Evolutionary conservation across 2,888 invertebrate species (phyloP).

Genomic region (Drosophila multiciliata): DNA sequence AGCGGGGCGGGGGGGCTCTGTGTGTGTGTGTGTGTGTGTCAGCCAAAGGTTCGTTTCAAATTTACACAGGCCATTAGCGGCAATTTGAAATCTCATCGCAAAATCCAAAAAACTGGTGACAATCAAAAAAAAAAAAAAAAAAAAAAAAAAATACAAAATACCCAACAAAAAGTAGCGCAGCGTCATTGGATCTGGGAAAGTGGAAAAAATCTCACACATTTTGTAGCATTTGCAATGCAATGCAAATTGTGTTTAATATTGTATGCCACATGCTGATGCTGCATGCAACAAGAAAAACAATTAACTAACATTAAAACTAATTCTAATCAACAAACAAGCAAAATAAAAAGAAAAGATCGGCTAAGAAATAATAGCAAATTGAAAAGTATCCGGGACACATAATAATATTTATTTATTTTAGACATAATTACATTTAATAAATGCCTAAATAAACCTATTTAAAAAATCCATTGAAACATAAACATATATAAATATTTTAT

Average conservation of each 20-base stretch:
- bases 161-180: conserved; percentile 25
- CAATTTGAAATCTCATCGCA: conserved; percentile 36
- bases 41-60: conserved; percentile 19
- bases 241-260: conserved; percentile 36
- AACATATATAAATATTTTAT: too few relatives aligned
- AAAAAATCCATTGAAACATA: too few relatives aligned
- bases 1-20: neutral
- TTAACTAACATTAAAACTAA: neutral
- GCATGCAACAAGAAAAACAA: conserved; percentile 15
- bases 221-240: conserved; percentile 40
- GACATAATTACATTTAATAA: neutral
- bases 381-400: neutral
- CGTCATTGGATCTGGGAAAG: conserved; percentile 56
- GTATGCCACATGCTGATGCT: conserved; percentile 25
- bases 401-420: too few relatives aligned
- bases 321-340: conserved; percentile 6
- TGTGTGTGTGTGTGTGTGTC: neutral
- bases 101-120: conserved; percentile 24
- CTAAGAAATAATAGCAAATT: neutral
- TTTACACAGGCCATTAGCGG: conserved; percentile 43
- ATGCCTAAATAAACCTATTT: neutral
- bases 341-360: neutral
- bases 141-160: neutral
- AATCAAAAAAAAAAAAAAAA: conserved; percentile 9
- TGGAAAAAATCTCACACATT: conserved; percentile 60